Evolutionary conservation across 2,797 vertebrate species (phyloP).

Genomic region (Lepilemur ruficaudatus): DNA sequence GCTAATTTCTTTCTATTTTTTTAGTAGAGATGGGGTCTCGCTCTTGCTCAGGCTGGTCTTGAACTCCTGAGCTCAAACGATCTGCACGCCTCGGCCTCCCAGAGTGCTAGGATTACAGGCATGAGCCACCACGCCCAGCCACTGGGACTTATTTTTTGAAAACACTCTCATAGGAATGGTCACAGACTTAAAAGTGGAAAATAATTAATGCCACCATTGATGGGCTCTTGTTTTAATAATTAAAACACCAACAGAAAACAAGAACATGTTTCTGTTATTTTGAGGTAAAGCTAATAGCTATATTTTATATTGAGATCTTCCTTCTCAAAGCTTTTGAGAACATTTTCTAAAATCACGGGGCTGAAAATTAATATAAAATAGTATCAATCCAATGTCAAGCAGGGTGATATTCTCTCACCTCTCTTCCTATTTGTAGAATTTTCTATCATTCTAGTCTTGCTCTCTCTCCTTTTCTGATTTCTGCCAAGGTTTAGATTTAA

Average conservation of each 20-base stretch:
- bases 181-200: neutral
- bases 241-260: neutral
- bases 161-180: neutral
- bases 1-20: no score
- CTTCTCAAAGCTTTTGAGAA: conserved; percentile 37
- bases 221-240: neutral
- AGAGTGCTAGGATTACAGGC: no score
- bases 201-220: neutral
- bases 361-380: conserved; percentile 59
- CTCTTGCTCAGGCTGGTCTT: no score
- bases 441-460: conserved; percentile 54
- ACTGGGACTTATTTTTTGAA: neutral
- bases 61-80: no score
- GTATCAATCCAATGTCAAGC: conserved; percentile 56
- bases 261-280: neutral
- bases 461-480: conserved; percentile 2
- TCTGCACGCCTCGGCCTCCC: no score
- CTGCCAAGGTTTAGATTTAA: conserved; percentile 63
- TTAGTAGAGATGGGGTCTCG: no score
- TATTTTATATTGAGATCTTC: neutral
- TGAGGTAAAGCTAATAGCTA: neutral
- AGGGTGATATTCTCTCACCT: conserved; percentile 20
- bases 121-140: no score
- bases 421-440: conserved; percentile 40
- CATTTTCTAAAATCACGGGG: neutral